Percentiles rank a stretch among this genome's conserved stretches.
These are phyloP conservation scores for Pseudorhiza aurosa DNA, from an alignment of 30 jellyfish, hydroid and myxozoan genomes.

Conservation along the genomic window DNA sequence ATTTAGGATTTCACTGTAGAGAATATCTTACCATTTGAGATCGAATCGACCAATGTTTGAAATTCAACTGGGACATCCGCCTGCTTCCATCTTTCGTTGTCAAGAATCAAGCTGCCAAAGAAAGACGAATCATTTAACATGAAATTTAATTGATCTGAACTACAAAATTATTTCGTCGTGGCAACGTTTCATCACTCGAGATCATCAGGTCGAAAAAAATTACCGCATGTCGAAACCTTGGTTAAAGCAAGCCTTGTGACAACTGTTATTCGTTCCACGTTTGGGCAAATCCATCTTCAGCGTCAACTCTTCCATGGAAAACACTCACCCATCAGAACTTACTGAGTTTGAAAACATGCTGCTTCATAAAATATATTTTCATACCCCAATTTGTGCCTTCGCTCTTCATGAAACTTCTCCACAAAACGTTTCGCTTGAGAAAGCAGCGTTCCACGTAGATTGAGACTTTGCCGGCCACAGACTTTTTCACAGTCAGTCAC, in stretches of 20 bases:
- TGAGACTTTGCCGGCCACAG: conserved; percentile 96
- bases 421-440: conserved; percentile 97
- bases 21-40: conserved; percentile 67
- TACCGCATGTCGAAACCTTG: no score
- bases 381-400: conserved; percentile 89
- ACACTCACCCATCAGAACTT: no score
- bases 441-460: conserved; percentile 86
- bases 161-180: no score
- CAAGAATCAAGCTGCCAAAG: conserved; percentile 68
- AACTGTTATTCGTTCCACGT: not conserved
- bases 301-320: no score
- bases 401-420: conserved; percentile 90
- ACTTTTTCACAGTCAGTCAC: conserved; percentile 87
- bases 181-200: no score
- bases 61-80: conserved; percentile 98
- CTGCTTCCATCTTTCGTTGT: conserved; percentile 98
- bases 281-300: not conserved
- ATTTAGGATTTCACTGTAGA: no score
- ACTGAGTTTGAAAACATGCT: no score
- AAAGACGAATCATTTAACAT: not conserved
- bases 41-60: conserved; percentile 85
- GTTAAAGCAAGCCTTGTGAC: no score
- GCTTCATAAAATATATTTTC: not conserved
- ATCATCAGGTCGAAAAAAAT: no score
- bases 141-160: no score